Evolutionary conservation across 2,888 invertebrate genomes (phyloP).

Genomic region (Ectemnius cavifrons): DNA sequence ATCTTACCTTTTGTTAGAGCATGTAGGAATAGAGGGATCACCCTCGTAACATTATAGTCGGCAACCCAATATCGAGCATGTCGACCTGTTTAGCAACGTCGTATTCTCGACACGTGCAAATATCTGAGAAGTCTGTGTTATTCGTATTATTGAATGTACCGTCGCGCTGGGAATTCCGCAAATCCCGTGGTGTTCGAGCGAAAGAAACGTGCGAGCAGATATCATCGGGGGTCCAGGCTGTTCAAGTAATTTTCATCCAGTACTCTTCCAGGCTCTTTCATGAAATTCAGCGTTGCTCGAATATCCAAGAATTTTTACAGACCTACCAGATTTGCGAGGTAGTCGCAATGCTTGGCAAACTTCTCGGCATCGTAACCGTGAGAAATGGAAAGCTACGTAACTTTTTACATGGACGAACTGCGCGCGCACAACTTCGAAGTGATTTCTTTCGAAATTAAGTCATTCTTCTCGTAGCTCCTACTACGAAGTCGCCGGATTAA

Average conservation of each 20-base stretch:
- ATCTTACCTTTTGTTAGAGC: slow-evolving; percentile 18
- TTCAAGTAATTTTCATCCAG: background rate
- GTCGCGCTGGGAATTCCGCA: slow-evolving; percentile 6
- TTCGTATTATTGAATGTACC: slow-evolving; percentile 17
- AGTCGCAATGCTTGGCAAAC: too few relatives aligned
- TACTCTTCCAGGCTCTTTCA: too few relatives aligned
- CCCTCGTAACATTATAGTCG: slow-evolving; percentile 27
- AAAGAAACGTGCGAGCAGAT: slow-evolving; percentile 30
- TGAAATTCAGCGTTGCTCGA: too few relatives aligned
- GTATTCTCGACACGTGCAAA: slow-evolving; percentile 27
- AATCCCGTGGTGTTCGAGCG: slow-evolving; percentile 20
- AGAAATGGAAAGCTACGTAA: too few relatives aligned
- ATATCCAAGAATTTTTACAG: too few relatives aligned
- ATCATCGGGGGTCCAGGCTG: slow-evolving; percentile 5
- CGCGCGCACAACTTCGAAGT: too few relatives aligned
- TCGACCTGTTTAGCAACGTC: background rate
- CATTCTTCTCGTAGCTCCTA: background rate
- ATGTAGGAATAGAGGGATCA: background rate
- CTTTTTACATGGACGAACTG: too few relatives aligned
- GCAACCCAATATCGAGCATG: slow-evolving; percentile 2
- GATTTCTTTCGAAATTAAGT: slow-evolving; percentile 4
- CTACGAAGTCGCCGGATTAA: background rate
- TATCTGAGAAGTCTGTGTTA: slow-evolving; percentile 29
- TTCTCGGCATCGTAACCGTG: too few relatives aligned
- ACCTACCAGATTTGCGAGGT: too few relatives aligned